Evolutionary conservation across 2,888 invertebrate species (phyloP).

Genomic region (Dione juno): DNA sequence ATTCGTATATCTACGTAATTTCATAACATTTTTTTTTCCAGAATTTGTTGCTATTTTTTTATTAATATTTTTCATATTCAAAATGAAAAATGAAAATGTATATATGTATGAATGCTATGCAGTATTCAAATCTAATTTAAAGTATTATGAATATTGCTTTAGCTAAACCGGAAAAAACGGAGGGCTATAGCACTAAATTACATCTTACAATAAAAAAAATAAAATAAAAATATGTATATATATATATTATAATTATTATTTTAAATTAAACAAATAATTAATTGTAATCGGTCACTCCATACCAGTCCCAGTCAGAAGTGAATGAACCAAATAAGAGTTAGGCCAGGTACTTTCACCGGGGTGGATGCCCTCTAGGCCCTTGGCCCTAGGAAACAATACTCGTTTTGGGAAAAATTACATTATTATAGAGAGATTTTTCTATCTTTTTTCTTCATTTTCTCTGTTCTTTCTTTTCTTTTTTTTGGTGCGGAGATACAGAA

Average conservation of each 20-base stretch:
- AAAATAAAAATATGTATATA: too few species aligned
- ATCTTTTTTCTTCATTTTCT: not conserved
- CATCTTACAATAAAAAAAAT: too few species aligned
- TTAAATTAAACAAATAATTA: not conserved
- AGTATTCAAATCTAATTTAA: too few species aligned
- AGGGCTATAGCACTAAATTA: too few species aligned
- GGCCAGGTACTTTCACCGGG: conserved; percentile 77
- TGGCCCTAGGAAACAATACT: conserved; percentile 54
- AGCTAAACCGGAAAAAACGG: too few species aligned
- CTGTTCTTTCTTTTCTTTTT: not conserved
- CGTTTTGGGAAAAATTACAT: not conserved
- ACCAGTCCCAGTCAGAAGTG: conserved; percentile 59
- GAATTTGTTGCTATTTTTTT: too few species aligned
- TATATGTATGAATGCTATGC: too few species aligned
- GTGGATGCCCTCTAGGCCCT: conserved; percentile 71
- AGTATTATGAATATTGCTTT: too few species aligned
- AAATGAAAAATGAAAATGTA: too few species aligned
- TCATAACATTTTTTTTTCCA: not conserved
- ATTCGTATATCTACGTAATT: not conserved
- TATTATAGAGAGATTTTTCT: not conserved
- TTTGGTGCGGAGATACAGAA: not conserved
- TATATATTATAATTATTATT: too few species aligned
- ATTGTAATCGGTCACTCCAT: conserved; percentile 37
- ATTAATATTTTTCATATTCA: too few species aligned
- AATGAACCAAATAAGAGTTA: conserved; percentile 81